Conservation (phyloP, 2,888 invertebrate species). For the Thysanoteuthis rhombus region DNA sequence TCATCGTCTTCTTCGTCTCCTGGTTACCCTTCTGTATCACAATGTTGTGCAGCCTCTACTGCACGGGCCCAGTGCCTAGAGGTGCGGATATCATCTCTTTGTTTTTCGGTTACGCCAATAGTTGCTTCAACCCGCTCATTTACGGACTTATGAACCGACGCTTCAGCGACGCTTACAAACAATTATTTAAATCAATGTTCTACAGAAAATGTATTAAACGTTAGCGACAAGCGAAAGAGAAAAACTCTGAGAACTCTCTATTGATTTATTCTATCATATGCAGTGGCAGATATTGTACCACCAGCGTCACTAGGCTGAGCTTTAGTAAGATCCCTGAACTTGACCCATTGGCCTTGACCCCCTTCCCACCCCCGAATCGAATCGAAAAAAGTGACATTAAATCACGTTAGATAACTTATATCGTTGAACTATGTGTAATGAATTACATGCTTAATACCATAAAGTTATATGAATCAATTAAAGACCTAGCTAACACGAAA, state of each 20-base stretch:
- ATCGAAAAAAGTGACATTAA: too few species aligned
- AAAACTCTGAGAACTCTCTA: neutral
- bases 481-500: too few species aligned
- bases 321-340: too few species aligned
- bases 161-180: slow-evolving; percentile 50
- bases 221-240: neutral
- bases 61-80: slow-evolving; percentile 37
- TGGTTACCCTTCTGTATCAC: slow-evolving; percentile 63
- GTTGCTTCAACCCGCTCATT: slow-evolving; percentile 58
- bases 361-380: too few species aligned
- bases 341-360: too few species aligned
- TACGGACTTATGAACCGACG: slow-evolving; percentile 60
- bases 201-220: neutral
- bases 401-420: too few species aligned
- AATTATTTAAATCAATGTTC: slow-evolving; percentile 36
- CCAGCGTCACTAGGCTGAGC: too few species aligned
- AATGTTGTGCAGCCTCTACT: slow-evolving; percentile 45
- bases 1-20: slow-evolving; percentile 56
- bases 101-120: slow-evolving; percentile 59
- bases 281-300: too few species aligned
- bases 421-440: too few species aligned
- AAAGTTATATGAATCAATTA: too few species aligned
- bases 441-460: too few species aligned
- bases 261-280: neutral
- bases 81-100: slow-evolving; percentile 55